These are phyloP conservation scores for Steinernema hermaphroditum DNA, from an alignment of 2,888 invertebrate genomes.

Conservation along the genomic window DNA sequence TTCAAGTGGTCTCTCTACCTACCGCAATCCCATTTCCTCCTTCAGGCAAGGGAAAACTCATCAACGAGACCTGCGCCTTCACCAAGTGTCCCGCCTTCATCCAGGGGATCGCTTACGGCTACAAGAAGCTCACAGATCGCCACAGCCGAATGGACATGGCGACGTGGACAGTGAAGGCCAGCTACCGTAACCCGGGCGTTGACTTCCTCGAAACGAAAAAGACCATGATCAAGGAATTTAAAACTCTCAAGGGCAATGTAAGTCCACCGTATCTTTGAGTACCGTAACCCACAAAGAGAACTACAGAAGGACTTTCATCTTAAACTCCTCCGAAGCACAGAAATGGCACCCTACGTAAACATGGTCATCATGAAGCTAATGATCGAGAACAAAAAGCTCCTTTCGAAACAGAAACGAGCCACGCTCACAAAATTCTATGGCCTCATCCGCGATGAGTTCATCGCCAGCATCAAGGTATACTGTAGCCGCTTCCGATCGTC, in stretches of 20 bases:
- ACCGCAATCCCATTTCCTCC: not conserved
- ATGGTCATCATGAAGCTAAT: conserved; percentile 1
- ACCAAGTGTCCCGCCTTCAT: not conserved
- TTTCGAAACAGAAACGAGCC: not conserved
- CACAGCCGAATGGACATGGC: not conserved
- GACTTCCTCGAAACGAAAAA: not conserved
- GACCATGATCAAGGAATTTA: not conserved
- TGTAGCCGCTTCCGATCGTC: too few species aligned
- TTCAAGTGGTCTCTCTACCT: not conserved
- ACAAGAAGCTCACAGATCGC: not conserved
- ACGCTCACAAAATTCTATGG: not conserved
- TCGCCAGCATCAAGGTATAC: not conserved
- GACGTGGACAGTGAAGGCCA: not conserved
- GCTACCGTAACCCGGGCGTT: not conserved
- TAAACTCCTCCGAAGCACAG: not conserved
- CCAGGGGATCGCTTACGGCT: not conserved
- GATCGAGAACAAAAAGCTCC: conserved; percentile 1
- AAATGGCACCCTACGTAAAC: not conserved
- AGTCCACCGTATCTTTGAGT: too few species aligned
- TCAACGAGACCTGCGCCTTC: not conserved
- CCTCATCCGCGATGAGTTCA: not conserved
- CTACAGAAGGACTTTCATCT: not conserved
- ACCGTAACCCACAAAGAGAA: not conserved
- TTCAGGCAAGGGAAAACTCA: not conserved
- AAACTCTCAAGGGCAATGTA: not conserved